phyloP scores from a whole-genome alignment of 1,140 invertebrate genomes.

The Bombus vancouverensis region DNA sequence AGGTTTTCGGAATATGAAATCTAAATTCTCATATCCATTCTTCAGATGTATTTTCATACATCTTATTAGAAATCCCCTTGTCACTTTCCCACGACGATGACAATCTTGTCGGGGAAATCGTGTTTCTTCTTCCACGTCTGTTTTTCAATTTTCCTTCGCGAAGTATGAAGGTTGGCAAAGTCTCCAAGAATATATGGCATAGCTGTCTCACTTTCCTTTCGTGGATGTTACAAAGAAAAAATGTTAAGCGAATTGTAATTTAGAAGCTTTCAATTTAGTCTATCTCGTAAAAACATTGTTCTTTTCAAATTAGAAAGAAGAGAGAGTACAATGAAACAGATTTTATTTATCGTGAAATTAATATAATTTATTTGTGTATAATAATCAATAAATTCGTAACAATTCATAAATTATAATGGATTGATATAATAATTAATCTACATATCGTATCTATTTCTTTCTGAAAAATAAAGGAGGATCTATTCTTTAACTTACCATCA shows the following conservation, averaged over 20 bases:
- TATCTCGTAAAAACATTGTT: no score
- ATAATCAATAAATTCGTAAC: not conserved
- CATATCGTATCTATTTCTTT: not conserved
- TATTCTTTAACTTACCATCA: not conserved
- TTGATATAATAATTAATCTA: not conserved
- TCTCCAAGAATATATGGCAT: not conserved
- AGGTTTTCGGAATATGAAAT: conserved; percentile 1
- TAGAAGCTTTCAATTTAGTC: not conserved
- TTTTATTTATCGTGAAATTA: not conserved
- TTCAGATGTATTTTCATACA: conserved; percentile 17
- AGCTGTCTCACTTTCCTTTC: not conserved
- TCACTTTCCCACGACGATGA: not conserved
- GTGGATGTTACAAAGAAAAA: not conserved
- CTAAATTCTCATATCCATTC: conserved; percentile 20
- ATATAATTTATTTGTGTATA: not conserved
- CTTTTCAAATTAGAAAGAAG: no score
- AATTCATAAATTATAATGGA: no score
- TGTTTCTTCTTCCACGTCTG: not conserved
- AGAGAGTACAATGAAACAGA: no score
- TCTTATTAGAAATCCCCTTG: conserved; percentile 27
- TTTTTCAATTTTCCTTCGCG: conserved; percentile 19
- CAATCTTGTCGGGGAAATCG: conserved; percentile 13
- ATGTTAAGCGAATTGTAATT: not conserved
- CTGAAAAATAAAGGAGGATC: not conserved
- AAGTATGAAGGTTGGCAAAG: not conserved